Base-by-base conservation (phyloP, 1,140 invertebrate species). In the Danaus plexippus region DNA sequence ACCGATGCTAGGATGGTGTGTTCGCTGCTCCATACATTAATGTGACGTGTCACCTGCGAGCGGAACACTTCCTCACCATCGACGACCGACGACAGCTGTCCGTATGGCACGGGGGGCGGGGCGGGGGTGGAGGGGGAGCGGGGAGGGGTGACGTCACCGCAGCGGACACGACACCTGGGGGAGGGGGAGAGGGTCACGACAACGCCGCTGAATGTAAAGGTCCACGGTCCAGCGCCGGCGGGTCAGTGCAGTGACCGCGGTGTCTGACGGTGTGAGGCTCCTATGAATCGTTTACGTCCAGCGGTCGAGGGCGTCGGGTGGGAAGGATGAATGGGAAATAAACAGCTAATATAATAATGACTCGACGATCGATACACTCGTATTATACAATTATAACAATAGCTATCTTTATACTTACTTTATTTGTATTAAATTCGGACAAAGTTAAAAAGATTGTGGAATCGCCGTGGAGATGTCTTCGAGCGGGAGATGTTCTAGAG, bases 351-450 rank as follows among this genome's bases (percentile, higher is more conserved):
- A 32, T 4, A 32, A 32, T 32, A 32, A 32, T 32, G 22, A 32
- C 22, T 32, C 22, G 22, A 32, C 7, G 22, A 32, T 32, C 22
- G 5, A 32, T 32, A 32, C 22, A 32, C 22, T 32, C 22, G 22
- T 32, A 2, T 32, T 32, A 32, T 32, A 32, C 7, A 32, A 32
- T 32, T 32, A 32, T 32, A 50, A 43, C 50, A 51, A 43, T 51
- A 52, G 50, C 13, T 52, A 52, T 15, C 1, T 43, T 43, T 15
- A 52, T 13, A 43, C 40, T 52, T 52, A 52, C 11, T 52, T 43
- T 52, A 52, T 43, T 52, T 52, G 22, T 52, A 43, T 52, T 52
- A 55, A 53, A 47, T 18, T 55, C 53, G 53, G 46, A 55, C 46
- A 55, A 54, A 54, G 54, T 50, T 49, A 57, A 50, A 57, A 42